phyloP scores from a whole-genome alignment of 2,113 vertebrate genomes.

The Nanorana parkeri region DNA sequence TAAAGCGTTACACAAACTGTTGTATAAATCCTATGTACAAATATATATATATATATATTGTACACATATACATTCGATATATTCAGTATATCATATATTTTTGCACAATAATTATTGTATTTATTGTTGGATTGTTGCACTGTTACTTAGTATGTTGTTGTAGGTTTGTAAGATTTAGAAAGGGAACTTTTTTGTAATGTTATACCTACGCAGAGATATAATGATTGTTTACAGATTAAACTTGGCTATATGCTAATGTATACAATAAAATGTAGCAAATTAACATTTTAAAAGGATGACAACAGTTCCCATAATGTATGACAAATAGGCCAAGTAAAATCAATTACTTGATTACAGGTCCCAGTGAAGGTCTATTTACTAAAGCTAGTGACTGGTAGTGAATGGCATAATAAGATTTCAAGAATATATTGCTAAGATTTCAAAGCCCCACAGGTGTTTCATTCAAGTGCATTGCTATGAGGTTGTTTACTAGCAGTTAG shows the following conservation, averaged over 20 bases:
- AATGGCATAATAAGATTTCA: constrained; percentile 18
- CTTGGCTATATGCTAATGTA: background rate
- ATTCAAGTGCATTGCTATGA: constrained; percentile 1
- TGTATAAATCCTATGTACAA: too few relatives aligned
- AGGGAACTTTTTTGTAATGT: too few relatives aligned
- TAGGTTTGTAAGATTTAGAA: too few relatives aligned
- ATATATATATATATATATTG: too few relatives aligned
- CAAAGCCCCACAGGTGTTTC: constrained; percentile 21
- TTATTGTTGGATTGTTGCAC: too few relatives aligned
- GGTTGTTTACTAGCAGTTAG: constrained; percentile 16
- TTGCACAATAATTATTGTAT: too few relatives aligned
- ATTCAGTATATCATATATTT: too few relatives aligned
- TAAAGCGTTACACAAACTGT: too few relatives aligned
- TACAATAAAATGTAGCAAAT: background rate
- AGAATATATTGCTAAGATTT: background rate
- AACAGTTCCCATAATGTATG: constrained; percentile 16
- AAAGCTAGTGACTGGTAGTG: background rate
- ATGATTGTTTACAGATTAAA: too few relatives aligned
- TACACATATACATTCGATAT: too few relatives aligned
- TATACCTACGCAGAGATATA: too few relatives aligned
- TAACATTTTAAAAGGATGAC: background rate
- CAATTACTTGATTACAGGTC: constrained; percentile 11
- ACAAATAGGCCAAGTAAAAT: constrained; percentile 14
- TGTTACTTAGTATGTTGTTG: too few relatives aligned
- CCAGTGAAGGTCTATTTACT: background rate